Evolutionary conservation across 2,888 invertebrate genomes (phyloP), one percentile per base, ranked within the genome.

Genomic region (Rhaphigaster nebulosa): DNA sequence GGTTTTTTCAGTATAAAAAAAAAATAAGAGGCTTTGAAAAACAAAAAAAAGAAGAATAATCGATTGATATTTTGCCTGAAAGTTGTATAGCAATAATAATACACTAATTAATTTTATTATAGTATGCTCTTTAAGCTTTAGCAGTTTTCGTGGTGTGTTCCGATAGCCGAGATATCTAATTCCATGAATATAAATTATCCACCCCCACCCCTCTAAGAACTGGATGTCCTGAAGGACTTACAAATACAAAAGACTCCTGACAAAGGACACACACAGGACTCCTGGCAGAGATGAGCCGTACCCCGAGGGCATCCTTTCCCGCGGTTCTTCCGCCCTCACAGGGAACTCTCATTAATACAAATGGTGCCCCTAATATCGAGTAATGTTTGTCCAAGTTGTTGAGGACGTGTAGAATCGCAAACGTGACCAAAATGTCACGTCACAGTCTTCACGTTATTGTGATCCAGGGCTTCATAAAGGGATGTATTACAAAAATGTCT

Each of bases 301-400:
- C 8, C 84, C 84, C 3, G 13, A 45, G 84, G 80, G 26, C 26
- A 26, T 41, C 13, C 26, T 84, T n/a, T n/a, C n/a, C n/a, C n/a
- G n/a, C n/a, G n/a, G n/a, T n/a, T n/a, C 84, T 45, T 26, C 41
- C 80, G 12, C 13, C 10, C 45, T n/a, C 38, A 26, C 23, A n/a
- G 84, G 3, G 26, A 41, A n/a, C 41, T 45, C 84, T 84, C 84
- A 84, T 84, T 84, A 84, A 84, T 84, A 84, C 84, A 84, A 50
- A 84, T 84, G 84, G 84, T 29, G 45, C 84, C 13, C 15, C 70
- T 76, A 38, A 76, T 76, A 76, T 76, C 70, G 70, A 23, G 34
- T 34, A 34, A 8, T 76, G 70, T 76, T 76, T 76, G 70, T 76
- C 70, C 70, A 76, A 34, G 20, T 76, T 8, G 70, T 76, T 38